phyloP scores from a whole-genome alignment of 2,797 vertebrate species.

The Synaphobranchus kaupii region DNA sequence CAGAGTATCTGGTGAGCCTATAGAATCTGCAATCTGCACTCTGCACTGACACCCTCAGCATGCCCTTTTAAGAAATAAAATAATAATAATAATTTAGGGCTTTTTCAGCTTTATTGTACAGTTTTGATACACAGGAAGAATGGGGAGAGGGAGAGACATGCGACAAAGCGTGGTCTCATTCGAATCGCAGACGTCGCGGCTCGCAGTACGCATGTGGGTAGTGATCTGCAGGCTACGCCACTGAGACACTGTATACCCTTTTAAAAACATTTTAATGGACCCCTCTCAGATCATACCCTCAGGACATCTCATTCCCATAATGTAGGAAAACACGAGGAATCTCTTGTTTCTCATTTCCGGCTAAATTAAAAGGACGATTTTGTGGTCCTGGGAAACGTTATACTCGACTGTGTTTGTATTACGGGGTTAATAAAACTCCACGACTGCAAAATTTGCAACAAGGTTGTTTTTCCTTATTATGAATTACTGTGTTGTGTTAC shows the following conservation, averaged over 20 bases:
- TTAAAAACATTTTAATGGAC: background rate
- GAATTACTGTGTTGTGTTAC: background rate
- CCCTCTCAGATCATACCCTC: background rate
- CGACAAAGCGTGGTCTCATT: too few species aligned
- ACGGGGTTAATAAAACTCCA: slow-evolving; percentile 1
- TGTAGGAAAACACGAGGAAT: background rate
- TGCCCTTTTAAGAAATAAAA: too few species aligned
- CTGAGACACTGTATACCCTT: too few species aligned
- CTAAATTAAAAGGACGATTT: background rate
- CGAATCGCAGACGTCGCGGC: too few species aligned
- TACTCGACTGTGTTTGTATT: background rate
- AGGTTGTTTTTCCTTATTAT: background rate
- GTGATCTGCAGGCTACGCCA: too few species aligned
- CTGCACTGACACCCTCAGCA: too few species aligned
- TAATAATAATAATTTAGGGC: too few species aligned
- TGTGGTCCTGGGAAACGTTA: background rate
- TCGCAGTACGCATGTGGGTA: too few species aligned
- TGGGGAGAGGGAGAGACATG: too few species aligned
- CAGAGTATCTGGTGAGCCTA: background rate
- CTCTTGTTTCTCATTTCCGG: background rate
- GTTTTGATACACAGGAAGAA: too few species aligned
- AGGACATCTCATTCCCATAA: background rate
- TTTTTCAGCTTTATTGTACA: too few species aligned
- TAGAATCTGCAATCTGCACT: background rate
- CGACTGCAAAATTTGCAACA: background rate